Evolutionary conservation across 2,797 vertebrate species (phyloP), one percentile per base, ranked within the genome.

Genomic region (Micropoecilia bifurca): DNA sequence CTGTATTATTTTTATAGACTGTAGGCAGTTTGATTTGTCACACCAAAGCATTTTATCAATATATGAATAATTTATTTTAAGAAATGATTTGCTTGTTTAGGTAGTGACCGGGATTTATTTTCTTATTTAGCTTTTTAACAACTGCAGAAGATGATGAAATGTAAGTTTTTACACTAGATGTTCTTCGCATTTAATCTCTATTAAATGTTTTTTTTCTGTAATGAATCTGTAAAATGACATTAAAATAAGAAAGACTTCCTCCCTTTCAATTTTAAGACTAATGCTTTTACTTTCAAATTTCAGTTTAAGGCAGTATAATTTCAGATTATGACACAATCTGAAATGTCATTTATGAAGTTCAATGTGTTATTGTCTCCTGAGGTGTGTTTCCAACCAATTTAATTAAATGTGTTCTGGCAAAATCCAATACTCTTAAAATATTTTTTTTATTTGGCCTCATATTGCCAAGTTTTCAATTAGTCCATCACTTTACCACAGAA

Each of bases 1-100:
- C 79, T 18, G 10, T 71, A 73, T 74, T 55, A 10, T 71, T 73
- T 76, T 63, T 88, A n/a, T 71, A 83, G 16, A 81, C 5, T 75
- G 14, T 71, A 80, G 25, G 83, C 1, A 71, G 25, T 74, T 66
- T 83, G 43, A 14, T 9, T 45, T 0, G 3, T 68, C 9, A 28
- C 14, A 43, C 5, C 22, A 69, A 22, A 7, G 10, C 8, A 10
- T 41, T 68, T 39, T 13, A 68, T 68, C 22, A 68, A 22, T 41
- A 3, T 68, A 22, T 68, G 36, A 68, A 1, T 9, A 41, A 25
- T 41, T 68, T 50, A 28, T 39, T 30, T 6, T 20, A 25, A 39
- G 45, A 25, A 48, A 48, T 39, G 3, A 22, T n/a, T 66, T n/a
- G n/a, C 25, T 74, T n/a, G 18, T 45, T 74, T 55, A 16, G 57